These are phyloP conservation scores for Coremacera marginata DNA, from an alignment of 2,888 invertebrate species.

Conservation along the genomic window DNA sequence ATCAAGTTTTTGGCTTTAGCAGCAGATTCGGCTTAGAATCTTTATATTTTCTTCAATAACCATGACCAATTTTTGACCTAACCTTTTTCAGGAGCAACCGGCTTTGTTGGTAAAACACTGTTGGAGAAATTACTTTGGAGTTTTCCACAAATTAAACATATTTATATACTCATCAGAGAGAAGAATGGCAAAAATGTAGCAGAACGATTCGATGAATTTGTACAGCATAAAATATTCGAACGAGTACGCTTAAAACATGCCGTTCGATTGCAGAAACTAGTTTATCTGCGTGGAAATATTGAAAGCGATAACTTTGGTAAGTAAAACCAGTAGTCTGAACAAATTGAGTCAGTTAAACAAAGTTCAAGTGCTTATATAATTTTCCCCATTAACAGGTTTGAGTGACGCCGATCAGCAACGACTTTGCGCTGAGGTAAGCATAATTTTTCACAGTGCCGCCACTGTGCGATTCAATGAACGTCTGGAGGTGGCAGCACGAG, in stretches of 20 bases:
- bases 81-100: conserved; percentile 76
- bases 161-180: conserved; percentile 85
- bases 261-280: conserved; percentile 76
- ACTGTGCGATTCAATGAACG: conserved; percentile 96
- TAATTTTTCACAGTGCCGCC: conserved; percentile 96
- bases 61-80: not conserved
- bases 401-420: conserved; percentile 75
- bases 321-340: conserved; percentile 1
- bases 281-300: conserved; percentile 82
- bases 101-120: conserved; percentile 94
- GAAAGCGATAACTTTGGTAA: conserved; percentile 62
- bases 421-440: conserved; percentile 78
- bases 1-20: too few species aligned
- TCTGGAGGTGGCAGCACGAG: conserved; percentile 85
- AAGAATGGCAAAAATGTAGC: conserved; percentile 79
- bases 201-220: conserved; percentile 79
- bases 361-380: not conserved
- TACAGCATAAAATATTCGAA: conserved; percentile 83
- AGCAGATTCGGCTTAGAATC: too few species aligned
- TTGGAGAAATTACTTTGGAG: conserved; percentile 91
- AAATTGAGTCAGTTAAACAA: not conserved
- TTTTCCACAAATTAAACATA: conserved; percentile 81
- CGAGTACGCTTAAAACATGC: conserved; percentile 76
- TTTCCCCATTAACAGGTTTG: conserved; percentile 70
- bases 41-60: too few species aligned